Evolutionary conservation across 1,140 invertebrate genomes (phyloP), one percentile per base, ranked within the genome.

Genomic region (Anagrus nilaparvatae): DNA sequence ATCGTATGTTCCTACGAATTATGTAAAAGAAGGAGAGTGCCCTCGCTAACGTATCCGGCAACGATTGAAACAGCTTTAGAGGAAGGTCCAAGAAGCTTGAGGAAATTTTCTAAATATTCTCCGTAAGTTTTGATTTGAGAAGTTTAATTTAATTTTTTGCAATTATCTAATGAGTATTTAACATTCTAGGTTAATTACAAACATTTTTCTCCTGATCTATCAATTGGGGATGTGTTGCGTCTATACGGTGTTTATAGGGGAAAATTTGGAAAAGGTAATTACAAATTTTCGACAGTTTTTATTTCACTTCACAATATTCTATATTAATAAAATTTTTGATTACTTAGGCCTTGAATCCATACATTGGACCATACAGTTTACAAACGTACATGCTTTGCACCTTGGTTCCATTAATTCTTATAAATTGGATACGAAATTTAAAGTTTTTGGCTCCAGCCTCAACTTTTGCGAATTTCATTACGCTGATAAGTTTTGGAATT

Each of bases 181-280:
- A 47, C 46, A 59, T 61, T 63, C 34, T 55, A 78, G 76, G 42
- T 59, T 66, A 44, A 54, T 77, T 18, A 72, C 82, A 10, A 82
- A 84, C 51, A 59, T 67, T 1, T 85, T 87, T 58, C 69, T 93
- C 32, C 69, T 88, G 47, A 65, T 87, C 17, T 89, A 87, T 52
- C 89, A 93, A 69, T 64, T 91, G 53, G 88, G 88, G 41, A 87
- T 88, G 51, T 91, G 88, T 58, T 88, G 85, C 64, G 87, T 91
- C 8, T 93, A 93, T 64, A 78, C 87, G 31, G 79, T 92, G 1
- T 93, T 93, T 60, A 78, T 93, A 40, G 75, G 84, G 4, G 74
- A 74, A 17, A 92, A 83, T 61, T 67, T 84, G 19, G 74, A 81
- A 61, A 64, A 73, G 52, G 80, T 82, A 48, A 71, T 68, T n/a